phyloP scores from a whole-genome alignment of 1,140 invertebrate species.

The Leptopilina clavipes region DNA sequence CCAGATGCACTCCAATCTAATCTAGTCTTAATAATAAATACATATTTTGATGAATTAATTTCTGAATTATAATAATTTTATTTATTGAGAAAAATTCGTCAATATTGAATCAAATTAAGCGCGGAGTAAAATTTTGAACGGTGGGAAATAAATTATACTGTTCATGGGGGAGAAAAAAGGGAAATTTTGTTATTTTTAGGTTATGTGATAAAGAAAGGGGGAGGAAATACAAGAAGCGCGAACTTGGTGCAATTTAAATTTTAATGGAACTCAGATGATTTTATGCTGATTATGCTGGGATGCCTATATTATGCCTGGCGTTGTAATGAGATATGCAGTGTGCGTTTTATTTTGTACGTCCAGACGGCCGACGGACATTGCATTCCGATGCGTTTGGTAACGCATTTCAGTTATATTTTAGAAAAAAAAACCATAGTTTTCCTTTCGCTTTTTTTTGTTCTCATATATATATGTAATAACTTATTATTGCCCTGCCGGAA shows the following conservation, averaged over 20 bases:
- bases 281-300: slow-evolving; percentile 39
- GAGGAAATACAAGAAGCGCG: slow-evolving; percentile 47
- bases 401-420: slow-evolving; percentile 3
- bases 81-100: too few species aligned
- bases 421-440: background rate
- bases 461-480: too few species aligned
- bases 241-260: slow-evolving; percentile 60
- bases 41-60: too few species aligned
- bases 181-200: too few species aligned
- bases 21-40: too few species aligned
- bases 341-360: slow-evolving; percentile 19
- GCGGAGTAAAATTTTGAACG: too few species aligned
- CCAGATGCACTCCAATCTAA: too few species aligned
- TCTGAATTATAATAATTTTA: too few species aligned
- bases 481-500: slow-evolving; percentile 9
- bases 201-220: background rate
- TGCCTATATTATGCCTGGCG: slow-evolving; percentile 8
- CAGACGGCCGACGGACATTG: slow-evolving; percentile 21
- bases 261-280: slow-evolving; percentile 57
- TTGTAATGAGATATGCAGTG: slow-evolving; percentile 30
- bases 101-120: too few species aligned
- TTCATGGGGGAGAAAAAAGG: background rate
- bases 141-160: too few species aligned
- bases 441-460: background rate
- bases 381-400: slow-evolving; percentile 32